These are phyloP conservation scores for Onychostruthus taczanowskii DNA, from an alignment of 2,113 vertebrate species.

Conservation along the genomic window DNA sequence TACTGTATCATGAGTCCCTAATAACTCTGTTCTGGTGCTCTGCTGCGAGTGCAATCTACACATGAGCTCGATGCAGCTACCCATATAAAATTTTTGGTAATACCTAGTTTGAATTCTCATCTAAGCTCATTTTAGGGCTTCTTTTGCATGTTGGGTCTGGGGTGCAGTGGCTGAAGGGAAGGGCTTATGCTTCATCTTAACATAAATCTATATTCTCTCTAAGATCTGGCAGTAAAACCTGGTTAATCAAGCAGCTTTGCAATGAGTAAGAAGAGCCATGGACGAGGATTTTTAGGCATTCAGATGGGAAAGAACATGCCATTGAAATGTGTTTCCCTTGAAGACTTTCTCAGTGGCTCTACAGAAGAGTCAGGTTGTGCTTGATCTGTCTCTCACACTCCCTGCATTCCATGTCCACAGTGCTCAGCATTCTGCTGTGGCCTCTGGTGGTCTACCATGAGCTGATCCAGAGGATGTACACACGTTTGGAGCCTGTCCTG, in stretches of 20 bases:
- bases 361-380: not conserved
- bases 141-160: not conserved
- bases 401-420: conserved; percentile 59
- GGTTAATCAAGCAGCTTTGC: not conserved
- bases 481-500: conserved; percentile 91
- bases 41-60: not conserved
- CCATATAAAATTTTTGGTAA: not conserved
- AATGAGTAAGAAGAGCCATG: not conserved
- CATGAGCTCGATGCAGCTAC: not conserved
- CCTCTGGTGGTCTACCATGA: conserved; percentile 97
- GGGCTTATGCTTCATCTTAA: not conserved
- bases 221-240: not conserved
- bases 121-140: not conserved
- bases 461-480: conserved; percentile 98
- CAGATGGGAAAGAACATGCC: not conserved
- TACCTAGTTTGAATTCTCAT: not conserved
- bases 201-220: not conserved
- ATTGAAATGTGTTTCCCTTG: not conserved
- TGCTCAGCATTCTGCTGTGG: conserved; percentile 94
- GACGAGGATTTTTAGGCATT: not conserved
- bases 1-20: not conserved
- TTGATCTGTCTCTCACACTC: not conserved
- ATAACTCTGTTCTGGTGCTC: not conserved
- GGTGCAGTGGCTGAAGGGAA: not conserved
- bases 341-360: not conserved